Base-by-base conservation (phyloP, 2,888 invertebrate genomes). In the Odontomyia ornata region DNA sequence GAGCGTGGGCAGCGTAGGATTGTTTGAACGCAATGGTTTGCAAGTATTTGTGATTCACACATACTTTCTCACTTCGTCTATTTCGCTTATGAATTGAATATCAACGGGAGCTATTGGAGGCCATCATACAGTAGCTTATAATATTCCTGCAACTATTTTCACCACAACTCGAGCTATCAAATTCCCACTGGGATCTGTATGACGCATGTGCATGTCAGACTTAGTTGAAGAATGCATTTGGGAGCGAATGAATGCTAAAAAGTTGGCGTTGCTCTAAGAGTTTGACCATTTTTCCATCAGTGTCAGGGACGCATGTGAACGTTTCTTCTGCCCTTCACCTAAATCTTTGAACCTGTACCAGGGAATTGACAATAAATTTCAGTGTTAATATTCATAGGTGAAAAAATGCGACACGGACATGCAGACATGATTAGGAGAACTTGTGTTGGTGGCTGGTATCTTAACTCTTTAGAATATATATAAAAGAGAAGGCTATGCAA, bases 261-360 rank as follows among this genome's bases (percentile, higher is more conserved):
- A 36, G 36, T 36, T 36, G 36, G 36, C 36, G 9, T 5, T 36
- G 36, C 5, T 36, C 9, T 36, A 3, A 9, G 3, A 36, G 36
- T 36, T 36, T 36, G 9, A 13, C 13, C 36, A 56, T 25, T 36
- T 27, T 21, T 60, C 9, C 57, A 23, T 73, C 73, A 73, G 30
- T 73, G 73, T 57, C 73, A 73, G 27, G 57, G 56, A 28, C 56
- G 56, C 52, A 56, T 64, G 36, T 72, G 7, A 23, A 15, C 60
- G 60, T 60, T 73, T 18, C 30, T 60, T 9, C 21, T 23, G 60
- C 73, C 73, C 73, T 73, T 73, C 73, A 73, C 73, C 73, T 57
- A 36, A 73, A 72, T 57, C 11, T 21, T 23, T 15, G 60, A 1
- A 13, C 23, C 60, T 11, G 15, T 4, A 7, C 25, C 3, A 21